Evolutionary conservation across 1,140 invertebrate genomes (phyloP).

Genomic region (Atta cephalotes): DNA sequence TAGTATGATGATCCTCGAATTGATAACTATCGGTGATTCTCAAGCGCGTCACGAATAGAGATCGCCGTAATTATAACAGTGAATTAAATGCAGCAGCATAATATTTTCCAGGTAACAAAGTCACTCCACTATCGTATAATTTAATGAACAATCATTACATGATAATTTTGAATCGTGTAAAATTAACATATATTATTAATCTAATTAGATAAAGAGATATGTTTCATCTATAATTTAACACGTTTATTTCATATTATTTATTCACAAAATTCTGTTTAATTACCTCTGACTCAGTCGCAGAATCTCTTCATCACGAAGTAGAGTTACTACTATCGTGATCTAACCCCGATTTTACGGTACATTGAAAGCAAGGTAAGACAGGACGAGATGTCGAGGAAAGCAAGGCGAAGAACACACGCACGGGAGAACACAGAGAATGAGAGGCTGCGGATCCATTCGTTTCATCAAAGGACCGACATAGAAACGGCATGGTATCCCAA

Average conservation of each 20-base stretch:
- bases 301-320: neutral
- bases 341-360: conserved; percentile 40
- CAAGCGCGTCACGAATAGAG: neutral
- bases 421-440: conserved; percentile 45
- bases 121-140: neutral
- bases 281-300: neutral
- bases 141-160: neutral
- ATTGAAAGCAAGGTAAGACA: conserved; percentile 44
- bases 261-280: conserved; percentile 13
- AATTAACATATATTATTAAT: conserved; percentile 1
- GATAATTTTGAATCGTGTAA: neutral
- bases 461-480: conserved; percentile 54
- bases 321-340: conserved; percentile 18
- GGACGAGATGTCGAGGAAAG: conserved; percentile 45
- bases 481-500: conserved; percentile 35
- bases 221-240: neutral
- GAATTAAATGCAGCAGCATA: conserved; percentile 2
- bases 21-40: neutral
- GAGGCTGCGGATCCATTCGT: conserved; percentile 51
- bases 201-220: neutral
- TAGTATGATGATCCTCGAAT: neutral
- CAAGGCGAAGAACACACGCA: conserved; percentile 38
- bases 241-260: neutral
- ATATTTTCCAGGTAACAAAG: conserved; percentile 6
- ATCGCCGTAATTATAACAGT: neutral